Percentiles rank a stretch among this genome's conserved stretches.
Conservation (phyloP, 2,888 invertebrate genomes). For the Hyposoter didymator region DNA sequence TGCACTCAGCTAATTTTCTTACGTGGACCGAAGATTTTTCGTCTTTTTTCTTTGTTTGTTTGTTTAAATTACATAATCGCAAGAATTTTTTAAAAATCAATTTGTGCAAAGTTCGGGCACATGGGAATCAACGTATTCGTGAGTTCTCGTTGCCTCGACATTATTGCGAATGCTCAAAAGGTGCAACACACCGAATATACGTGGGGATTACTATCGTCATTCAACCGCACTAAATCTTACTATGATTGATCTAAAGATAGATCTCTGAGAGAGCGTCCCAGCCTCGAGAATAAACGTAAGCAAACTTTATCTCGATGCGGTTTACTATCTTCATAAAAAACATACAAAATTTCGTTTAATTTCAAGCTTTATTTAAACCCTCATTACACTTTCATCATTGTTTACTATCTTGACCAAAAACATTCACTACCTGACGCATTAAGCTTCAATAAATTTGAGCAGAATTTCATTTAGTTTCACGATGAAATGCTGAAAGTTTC, state of each 20-base stretch:
- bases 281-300: constrained; percentile 63
- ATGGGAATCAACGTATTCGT: constrained; percentile 14
- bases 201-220: constrained; percentile 62
- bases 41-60: not conserved
- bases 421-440: not conserved
- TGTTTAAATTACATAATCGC: constrained; percentile 48
- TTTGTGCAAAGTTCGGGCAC: constrained; percentile 1
- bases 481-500: not conserved
- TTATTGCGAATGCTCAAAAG: constrained; percentile 38
- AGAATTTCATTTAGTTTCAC: not conserved
- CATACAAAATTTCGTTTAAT: not conserved
- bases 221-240: constrained; percentile 67
- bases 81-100: not conserved
- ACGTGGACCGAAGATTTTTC: not conserved
- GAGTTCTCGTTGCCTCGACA: constrained; percentile 15
- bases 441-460: not conserved
- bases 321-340: constrained; percentile 45
- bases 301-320: constrained; percentile 21
- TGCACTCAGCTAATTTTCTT: constrained; percentile 3
- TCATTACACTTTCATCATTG: not conserved
- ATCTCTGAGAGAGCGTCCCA: constrained; percentile 65
- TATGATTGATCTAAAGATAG: constrained; percentile 72
- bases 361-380: not conserved
- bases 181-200: constrained; percentile 65
- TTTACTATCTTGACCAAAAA: not conserved